A percentile compares a stretch with the other conserved stretches of the same genome.
phyloP scores from a whole-genome alignment of 2,797 vertebrate species.

The Siniperca undulata region DNA sequence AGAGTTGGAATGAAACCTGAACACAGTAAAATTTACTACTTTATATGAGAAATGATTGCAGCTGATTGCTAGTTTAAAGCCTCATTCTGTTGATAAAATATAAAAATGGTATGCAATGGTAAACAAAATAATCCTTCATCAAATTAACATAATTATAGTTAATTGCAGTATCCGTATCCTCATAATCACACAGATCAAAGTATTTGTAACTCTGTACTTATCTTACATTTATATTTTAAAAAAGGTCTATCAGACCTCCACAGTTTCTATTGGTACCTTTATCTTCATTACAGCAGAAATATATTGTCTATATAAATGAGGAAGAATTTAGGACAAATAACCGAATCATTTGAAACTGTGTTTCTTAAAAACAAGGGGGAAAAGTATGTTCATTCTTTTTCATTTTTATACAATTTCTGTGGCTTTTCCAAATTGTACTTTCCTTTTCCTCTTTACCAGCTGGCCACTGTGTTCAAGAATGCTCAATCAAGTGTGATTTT shows the following conservation, averaged over 20 bases:
- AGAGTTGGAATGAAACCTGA: constrained; percentile 13
- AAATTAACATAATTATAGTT: constrained; percentile 17
- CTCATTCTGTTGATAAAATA: constrained; percentile 26
- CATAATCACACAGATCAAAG: constrained; percentile 9
- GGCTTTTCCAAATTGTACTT: neutral
- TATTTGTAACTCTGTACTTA: neutral
- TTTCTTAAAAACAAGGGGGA: neutral
- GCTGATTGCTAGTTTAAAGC: constrained; percentile 39
- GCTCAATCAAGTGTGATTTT: neutral
- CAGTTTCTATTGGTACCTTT: neutral
- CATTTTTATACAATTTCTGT: neutral
- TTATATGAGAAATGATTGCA: constrained; percentile 21
- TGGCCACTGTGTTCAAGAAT: neutral
- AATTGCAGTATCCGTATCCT: constrained; percentile 9
- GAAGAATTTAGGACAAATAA: neutral
- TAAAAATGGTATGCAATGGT: neutral
- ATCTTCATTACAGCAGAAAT: constrained; percentile 1
- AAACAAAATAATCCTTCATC: neutral
- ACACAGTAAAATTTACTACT: neutral
- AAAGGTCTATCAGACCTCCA: neutral
- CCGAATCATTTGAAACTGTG: neutral
- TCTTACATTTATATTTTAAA: neutral
- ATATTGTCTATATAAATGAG: neutral
- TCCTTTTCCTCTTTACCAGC: neutral
- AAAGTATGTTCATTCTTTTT: neutral